Evolutionary conservation across 1,140 invertebrate genomes (phyloP).

Genomic region (Lepidurus packardi): DNA sequence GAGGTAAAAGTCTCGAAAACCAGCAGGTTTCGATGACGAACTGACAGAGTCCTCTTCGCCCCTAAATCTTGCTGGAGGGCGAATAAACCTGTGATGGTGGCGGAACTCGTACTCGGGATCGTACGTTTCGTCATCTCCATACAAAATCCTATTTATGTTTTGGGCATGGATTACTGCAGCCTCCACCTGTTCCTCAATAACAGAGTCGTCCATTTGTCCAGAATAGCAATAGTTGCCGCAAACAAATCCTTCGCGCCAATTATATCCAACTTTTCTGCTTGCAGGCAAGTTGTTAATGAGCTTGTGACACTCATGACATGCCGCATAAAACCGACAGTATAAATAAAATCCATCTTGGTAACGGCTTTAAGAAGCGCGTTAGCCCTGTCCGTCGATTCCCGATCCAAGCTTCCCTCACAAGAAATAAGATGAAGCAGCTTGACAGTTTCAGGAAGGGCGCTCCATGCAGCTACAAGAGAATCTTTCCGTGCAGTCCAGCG

Average conservation of each 20-base stretch:
- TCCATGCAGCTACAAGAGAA: not conserved
- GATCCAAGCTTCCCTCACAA: not conserved
- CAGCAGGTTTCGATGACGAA: not conserved
- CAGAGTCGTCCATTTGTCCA: not conserved
- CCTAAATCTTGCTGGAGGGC: not conserved
- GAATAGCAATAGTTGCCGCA: slow-evolving; percentile 15
- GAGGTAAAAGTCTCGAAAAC: not conserved
- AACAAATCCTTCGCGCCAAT: slow-evolving; percentile 15
- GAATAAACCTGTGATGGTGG: not conserved
- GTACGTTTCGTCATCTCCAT: slow-evolving; percentile 1
- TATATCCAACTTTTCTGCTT: slow-evolving; percentile 24
- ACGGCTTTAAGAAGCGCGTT: slow-evolving; percentile 25
- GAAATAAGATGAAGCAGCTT: slow-evolving; percentile 15
- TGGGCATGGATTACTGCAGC: not conserved
- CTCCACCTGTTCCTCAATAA: not conserved
- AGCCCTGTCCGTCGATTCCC: not conserved
- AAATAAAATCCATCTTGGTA: slow-evolving; percentile 25
- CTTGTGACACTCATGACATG: not conserved
- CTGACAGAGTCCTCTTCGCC: not conserved
- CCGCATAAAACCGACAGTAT: slow-evolving; percentile 3
- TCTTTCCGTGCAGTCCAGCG: not conserved
- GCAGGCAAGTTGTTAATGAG: not conserved
- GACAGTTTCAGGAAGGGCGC: slow-evolving; percentile 25
- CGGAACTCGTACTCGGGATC: slow-evolving; percentile 6
- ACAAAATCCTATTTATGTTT: not conserved